Evolutionary conservation across 1,140 invertebrate species (phyloP).

Genomic region (Diorhabda carinulata): DNA sequence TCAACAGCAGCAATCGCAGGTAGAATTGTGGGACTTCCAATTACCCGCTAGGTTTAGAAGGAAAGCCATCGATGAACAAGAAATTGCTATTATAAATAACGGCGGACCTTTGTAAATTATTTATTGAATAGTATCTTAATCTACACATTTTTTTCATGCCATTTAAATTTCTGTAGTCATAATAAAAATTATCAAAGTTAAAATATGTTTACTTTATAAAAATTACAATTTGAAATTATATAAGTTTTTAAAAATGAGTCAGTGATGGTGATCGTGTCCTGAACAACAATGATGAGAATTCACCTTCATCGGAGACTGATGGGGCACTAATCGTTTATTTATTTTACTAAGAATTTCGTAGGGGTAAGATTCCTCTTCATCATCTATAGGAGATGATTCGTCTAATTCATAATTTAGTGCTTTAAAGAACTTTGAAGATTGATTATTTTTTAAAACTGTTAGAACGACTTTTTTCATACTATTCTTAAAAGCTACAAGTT

Average conservation of each 20-base stretch:
- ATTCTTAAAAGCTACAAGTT: slow-evolving; percentile 68
- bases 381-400: slow-evolving; percentile 51
- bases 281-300: slow-evolving; percentile 29
- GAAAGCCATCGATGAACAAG: slow-evolving; percentile 35
- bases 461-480: slow-evolving; percentile 75
- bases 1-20: slow-evolving; percentile 18
- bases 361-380: slow-evolving; percentile 50
- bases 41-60: slow-evolving; percentile 37
- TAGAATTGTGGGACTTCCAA: slow-evolving; percentile 42
- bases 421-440: slow-evolving; percentile 67
- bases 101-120: slow-evolving; percentile 33
- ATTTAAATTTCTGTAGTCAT: too few relatives aligned
- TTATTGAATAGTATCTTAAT: too few relatives aligned
- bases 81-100: slow-evolving; percentile 40
- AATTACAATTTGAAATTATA: background rate
- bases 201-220: background rate
- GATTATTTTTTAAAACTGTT: slow-evolving; percentile 77
- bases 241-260: background rate
- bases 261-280: slow-evolving; percentile 34
- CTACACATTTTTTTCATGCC: too few relatives aligned
- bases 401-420: slow-evolving; percentile 56
- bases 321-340: slow-evolving; percentile 43
- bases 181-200: too few relatives aligned
- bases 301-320: slow-evolving; percentile 14
- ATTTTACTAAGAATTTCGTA: slow-evolving; percentile 57